Percentiles rank a stretch among this genome's conserved stretches.
Conservation (phyloP, 2,797 vertebrate genomes). For the Acridotheres tristis region DNA sequence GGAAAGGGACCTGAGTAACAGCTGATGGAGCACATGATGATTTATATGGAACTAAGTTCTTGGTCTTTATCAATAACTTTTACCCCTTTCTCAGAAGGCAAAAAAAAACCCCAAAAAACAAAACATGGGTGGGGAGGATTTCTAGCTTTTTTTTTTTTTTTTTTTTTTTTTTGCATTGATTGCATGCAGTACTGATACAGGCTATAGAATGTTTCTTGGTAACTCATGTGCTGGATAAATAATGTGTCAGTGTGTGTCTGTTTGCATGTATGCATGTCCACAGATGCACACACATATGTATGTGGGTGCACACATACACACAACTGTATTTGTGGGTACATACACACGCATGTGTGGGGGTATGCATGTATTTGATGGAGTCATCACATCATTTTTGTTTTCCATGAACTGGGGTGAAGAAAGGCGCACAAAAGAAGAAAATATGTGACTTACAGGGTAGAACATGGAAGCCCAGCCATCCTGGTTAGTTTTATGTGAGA, state of each 20-base stretch:
- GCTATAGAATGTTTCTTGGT: not conserved
- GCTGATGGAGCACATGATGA: not conserved
- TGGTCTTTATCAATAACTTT: not conserved
- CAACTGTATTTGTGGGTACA: not conserved
- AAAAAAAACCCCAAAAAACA: not conserved
- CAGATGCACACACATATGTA: not conserved
- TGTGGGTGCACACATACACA: not conserved
- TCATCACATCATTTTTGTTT: not conserved
- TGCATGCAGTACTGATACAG: not conserved
- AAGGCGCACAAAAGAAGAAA: not conserved
- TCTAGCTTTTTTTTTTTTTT: not conserved
- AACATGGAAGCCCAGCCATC: rapidly evolving
- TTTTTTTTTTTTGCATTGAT: not conserved
- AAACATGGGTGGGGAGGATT: too few relatives aligned
- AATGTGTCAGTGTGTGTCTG: not conserved
- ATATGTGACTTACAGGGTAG: not conserved
- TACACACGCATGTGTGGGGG: rapidly evolving
- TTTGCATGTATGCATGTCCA: not conserved
- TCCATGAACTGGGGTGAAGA: not conserved
- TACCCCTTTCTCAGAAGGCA: not conserved
- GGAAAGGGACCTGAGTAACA: not conserved
- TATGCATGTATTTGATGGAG: not conserved
- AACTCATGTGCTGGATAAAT: not conserved
- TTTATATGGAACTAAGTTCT: not conserved
- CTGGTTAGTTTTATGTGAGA: not conserved